Evolutionary conservation across 2,113 vertebrate genomes (phyloP), one percentile per base, ranked within the genome.

Genomic region (Lutjanus erythropterus): DNA sequence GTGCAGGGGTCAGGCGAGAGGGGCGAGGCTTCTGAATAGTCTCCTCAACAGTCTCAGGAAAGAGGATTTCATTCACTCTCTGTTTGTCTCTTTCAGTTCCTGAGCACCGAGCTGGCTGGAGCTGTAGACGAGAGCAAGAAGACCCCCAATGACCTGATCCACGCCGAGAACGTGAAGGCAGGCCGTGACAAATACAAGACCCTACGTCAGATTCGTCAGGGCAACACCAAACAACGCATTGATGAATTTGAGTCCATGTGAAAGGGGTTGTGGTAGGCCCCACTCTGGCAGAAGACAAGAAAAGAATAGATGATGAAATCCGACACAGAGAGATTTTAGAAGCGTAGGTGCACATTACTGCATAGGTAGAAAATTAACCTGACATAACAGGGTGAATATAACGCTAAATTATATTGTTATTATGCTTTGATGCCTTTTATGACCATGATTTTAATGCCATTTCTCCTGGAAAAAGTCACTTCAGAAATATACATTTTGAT

Each of bases 121-220:
- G 96, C 97, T 58, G 95, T 97, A 14, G 97, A 99, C 79, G 97
- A 99, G 58, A 97, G 95, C 72, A 99, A 98, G 95, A 99, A 97
- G 95, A 99, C 98, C 0, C 89, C 93, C 35, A 98, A 99, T 29
- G 98, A 99, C 60, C 95, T 99, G 94, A 97, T 99, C 87, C 97
- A 99, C 0, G 97, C 97, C 0, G 97, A 98, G 85, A 99, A 99
- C 81, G 96, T 98, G 94, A 95, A 96, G 65, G 95, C 95, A 0
- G 98, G 98, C 71, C 96, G 97, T 42, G 98, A 99, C 94, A 99
- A 99, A 92, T 99, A 99, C 93, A 99, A 99, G 94, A 99, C 98
- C 83, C 95, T 99, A 11, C 97, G 97, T 49, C 96, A 99, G 93
- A 99, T 99, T 33, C 97, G 98, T 12, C 98, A 97, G 94, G 98